Base-by-base conservation (phyloP, 2,113 vertebrate species). In the Rafetus swinhoei region DNA sequence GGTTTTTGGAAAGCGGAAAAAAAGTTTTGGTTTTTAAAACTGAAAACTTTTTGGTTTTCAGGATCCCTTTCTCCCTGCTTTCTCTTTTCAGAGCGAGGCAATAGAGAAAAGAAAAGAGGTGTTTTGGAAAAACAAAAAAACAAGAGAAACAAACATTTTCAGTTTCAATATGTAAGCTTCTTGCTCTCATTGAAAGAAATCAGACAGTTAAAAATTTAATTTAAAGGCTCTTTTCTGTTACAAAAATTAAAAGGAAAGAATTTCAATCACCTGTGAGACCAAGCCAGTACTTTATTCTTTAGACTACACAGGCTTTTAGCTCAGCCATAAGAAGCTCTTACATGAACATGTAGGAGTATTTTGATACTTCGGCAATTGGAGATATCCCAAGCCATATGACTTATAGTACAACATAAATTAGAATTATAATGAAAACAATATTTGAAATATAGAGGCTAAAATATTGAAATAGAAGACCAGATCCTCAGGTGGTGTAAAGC, bases 401-500 rank as follows among this genome's bases (percentile, higher is more conserved):
- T 72, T 45, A 84, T 39, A 85, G 35, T 57, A 95, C 94, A 80
- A 29, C 82, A 84, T 95, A 84, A 59, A 84, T 96, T 89, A 96
- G 91, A 94, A 93, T 93, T 90, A 93, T 69, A 92, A 93, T 84
- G 74, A 81, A 96, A 96, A 94, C 72, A 95, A 76, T 53, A 90
- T 93, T 93, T 91, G 94, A 95, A 93, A 21, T 87, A 88, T 35
- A 86, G 92, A 94, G 62, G 87, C 54, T 50, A 80, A 52, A 22
- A 92, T 84, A 77, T 79, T 92, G 90, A 95, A 93, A 93, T 65
- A 96, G 10, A 74, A 16, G 35, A 74, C n/a, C 69, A 22, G n/a
- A 74, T 74, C 69, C 16, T 39, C 19, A 74, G 4, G 19, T 39
- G 18, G 7, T 19, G 65, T 35, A n/a, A 19, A 35, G 9, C n/a